Evolutionary conservation across 64 coral and sea anemone species (phyloP).

Genomic region (Astreopora myriophthalma): DNA sequence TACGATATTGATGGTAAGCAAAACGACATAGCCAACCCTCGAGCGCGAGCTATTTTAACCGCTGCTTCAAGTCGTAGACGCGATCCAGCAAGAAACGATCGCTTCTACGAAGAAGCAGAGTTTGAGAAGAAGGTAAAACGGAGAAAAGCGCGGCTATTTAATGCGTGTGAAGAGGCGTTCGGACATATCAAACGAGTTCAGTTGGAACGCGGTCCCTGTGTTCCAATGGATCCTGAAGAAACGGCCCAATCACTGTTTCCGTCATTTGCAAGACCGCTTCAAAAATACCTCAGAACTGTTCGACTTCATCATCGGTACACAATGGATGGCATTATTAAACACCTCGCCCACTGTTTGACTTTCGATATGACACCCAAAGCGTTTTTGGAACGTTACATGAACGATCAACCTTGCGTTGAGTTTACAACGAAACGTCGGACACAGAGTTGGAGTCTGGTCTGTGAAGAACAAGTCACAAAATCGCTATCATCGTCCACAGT

Average conservation of each 20-base stretch:
- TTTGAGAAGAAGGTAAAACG: slow-evolving; percentile 90
- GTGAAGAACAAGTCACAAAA: slow-evolving; percentile 96
- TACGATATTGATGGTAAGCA: slow-evolving; percentile 97
- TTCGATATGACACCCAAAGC: slow-evolving; percentile 99
- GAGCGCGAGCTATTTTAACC: slow-evolving; percentile 86
- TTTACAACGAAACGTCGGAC: slow-evolving; percentile 62
- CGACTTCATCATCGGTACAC: slow-evolving; percentile 94
- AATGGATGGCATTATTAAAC: slow-evolving; percentile 98
- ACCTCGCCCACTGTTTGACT: slow-evolving; percentile 94
- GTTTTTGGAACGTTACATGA: slow-evolving; percentile 95
- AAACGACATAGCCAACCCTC: slow-evolving; percentile 86
- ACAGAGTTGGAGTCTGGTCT: slow-evolving; percentile 96
- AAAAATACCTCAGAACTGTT: slow-evolving; percentile 97
- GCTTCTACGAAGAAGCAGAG: slow-evolving; percentile 98
- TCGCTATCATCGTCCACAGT: slow-evolving; percentile 88
- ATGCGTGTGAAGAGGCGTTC: slow-evolving; percentile 92
- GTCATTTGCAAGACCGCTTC: slow-evolving; percentile 94
- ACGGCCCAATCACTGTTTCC: slow-evolving; percentile 96
- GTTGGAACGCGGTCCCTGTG: slow-evolving; percentile 93
- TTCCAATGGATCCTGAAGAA: slow-evolving; percentile 98
- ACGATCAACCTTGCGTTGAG: slow-evolving; percentile 92
- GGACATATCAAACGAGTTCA: slow-evolving; percentile 90
- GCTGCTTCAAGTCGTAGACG: slow-evolving; percentile 87
- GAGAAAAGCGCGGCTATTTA: slow-evolving; percentile 77
- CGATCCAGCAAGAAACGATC: slow-evolving; percentile 90